These are phyloP conservation scores for Teleopsis dalmanni DNA, from an alignment of 1,140 invertebrate genomes.

Conservation along the genomic window DNA sequence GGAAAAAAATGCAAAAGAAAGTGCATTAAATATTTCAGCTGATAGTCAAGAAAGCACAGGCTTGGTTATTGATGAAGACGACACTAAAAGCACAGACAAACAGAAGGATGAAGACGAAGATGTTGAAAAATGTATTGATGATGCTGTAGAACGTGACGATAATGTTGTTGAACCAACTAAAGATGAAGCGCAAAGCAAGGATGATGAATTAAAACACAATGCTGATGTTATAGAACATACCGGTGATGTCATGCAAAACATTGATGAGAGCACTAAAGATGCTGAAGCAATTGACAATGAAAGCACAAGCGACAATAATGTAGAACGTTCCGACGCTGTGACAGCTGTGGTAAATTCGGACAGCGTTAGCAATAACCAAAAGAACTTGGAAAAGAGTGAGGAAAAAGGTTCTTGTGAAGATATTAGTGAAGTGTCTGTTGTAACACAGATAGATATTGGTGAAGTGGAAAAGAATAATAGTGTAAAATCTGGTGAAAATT, in stretches of 20 bases:
- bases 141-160: not conserved
- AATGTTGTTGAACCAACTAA: not conserved
- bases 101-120: no score
- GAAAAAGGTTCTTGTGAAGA: no score
- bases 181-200: not conserved
- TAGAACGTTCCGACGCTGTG: no score
- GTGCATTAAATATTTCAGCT: not conserved
- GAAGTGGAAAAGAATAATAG: not conserved
- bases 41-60: slow-evolving; percentile 6
- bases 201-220: not conserved
- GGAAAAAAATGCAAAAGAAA: slow-evolving; percentile 1
- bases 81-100: not conserved
- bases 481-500: not conserved
- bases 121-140: not conserved
- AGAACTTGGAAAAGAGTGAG: no score
- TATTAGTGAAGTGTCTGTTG: no score
- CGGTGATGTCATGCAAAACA: not conserved
- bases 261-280: not conserved
- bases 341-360: no score
- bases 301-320: not conserved
- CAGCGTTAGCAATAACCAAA: no score
- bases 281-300: not conserved
- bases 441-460: not conserved
- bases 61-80: slow-evolving; percentile 1
- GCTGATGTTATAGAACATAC: not conserved